Conservation (phyloP, 2,797 vertebrate genomes). For the Propithecus deckenii region DNA sequence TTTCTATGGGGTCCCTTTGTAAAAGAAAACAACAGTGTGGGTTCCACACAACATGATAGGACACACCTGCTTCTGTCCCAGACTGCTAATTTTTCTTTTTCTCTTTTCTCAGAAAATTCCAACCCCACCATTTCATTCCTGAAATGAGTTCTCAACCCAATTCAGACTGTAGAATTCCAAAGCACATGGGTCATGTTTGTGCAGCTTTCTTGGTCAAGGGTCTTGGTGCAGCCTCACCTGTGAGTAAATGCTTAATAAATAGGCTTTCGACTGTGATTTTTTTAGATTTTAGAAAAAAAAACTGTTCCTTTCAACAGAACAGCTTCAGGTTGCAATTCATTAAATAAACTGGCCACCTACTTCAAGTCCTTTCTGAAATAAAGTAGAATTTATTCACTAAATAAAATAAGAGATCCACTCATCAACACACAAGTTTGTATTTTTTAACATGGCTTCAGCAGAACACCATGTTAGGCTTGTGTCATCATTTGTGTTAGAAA, state of each 20-base stretch:
- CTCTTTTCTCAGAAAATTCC: neutral
- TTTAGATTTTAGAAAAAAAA: neutral
- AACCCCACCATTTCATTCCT: neutral
- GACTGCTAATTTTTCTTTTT: neutral
- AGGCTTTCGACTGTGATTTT: neutral
- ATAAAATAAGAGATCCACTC: neutral
- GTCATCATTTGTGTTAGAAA: neutral
- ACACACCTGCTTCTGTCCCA: neutral
- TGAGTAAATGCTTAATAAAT: neutral
- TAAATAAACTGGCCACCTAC: neutral
- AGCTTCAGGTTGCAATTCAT: neutral
- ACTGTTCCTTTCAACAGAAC: neutral
- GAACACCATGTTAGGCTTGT: neutral
- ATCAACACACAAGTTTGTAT: neutral
- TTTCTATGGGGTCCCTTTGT: neutral
- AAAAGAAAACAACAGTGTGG: neutral
- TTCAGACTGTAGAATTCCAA: neutral
- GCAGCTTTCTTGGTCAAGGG: neutral
- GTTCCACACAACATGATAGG: neutral
- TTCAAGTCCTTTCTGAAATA: slow-evolving; percentile 1
- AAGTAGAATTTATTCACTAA: neutral
- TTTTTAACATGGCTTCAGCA: neutral
- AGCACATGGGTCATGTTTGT: neutral
- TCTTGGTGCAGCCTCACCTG: neutral
- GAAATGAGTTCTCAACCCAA: neutral